These are phyloP conservation scores for Lithosia quadra DNA, from an alignment of 2,888 invertebrate species.

Conservation along the genomic window DNA sequence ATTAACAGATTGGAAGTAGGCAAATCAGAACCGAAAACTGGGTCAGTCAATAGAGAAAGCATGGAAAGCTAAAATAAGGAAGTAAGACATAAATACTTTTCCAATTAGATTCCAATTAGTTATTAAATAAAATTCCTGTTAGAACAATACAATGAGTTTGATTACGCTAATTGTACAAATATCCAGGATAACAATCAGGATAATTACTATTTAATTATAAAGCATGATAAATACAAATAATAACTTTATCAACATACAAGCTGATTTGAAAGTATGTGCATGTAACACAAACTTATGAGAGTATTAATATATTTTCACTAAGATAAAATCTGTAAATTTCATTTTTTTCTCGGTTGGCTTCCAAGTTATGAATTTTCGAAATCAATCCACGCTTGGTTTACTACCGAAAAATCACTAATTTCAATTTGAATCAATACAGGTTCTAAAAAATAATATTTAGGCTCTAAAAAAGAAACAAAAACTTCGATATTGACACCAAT, in stretches of 20 bases:
- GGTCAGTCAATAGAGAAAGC: constrained; percentile 16
- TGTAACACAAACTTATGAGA: background rate
- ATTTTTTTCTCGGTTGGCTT: no score
- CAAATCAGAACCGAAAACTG: background rate
- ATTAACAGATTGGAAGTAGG: constrained; percentile 5
- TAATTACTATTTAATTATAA: background rate
- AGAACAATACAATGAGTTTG: background rate
- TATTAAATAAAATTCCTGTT: background rate
- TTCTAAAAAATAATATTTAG: background rate
- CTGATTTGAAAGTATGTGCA: background rate
- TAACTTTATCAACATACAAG: background rate
- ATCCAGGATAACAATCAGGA: background rate
- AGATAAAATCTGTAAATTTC: no score
- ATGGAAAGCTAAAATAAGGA: background rate
- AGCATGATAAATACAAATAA: background rate
- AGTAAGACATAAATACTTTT: background rate
- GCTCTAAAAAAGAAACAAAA: background rate
- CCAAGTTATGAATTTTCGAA: no score
- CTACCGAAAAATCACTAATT: background rate
- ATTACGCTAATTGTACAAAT: background rate
- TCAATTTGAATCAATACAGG: background rate
- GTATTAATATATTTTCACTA: no score
- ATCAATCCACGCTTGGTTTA: no score
- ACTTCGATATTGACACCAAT: constrained; percentile 37
- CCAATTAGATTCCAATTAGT: background rate